Evolutionary conservation across 2,888 invertebrate species (phyloP), one percentile per base, ranked within the genome.

Genomic region (Pterostichus niger): DNA sequence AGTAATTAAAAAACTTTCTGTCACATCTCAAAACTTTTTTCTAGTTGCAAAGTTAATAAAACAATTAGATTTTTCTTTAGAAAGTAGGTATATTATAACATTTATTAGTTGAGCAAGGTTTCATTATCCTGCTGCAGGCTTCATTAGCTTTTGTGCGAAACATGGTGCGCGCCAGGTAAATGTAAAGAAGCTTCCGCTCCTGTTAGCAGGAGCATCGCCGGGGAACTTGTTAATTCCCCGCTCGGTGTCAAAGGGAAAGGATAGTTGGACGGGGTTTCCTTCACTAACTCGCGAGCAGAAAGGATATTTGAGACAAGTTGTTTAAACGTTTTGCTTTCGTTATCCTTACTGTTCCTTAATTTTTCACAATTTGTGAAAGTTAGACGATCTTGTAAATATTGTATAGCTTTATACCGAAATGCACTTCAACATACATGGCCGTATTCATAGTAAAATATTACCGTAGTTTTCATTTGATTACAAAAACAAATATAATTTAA

Each of bases 211-310:
- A 24, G 40, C 6, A 5, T 2, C 40, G 40, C 6, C 40, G 9
- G 31, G 59, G 31, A 59, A 59, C 59, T 59, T 59, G 59, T 31
- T 59, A 59, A 59, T 59, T 59, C 59, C 31, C 59, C 59, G 59
- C 31, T 9, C 9, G 24, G 59, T 59, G 59, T 59, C 59, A 59
- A 59, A 59, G 59, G 24, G 9, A 24, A 59, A 59, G 31, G 59
- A 59, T 59, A 59, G 59, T 40, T 7, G 40, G 40, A 9, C 40
- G 40, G 40, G 40, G 40, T 1, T 40, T 40, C 6, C 40, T 59
- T 24, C 24, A 59, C 59, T 24, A 59, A 31, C 59, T 15, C 15
- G 54, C 54, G 9, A 13, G 54, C 9, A 13, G 54, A 7, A 56
- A 49, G 49, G 59, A 59, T 59, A 59, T 59, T 24, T 59, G 10